Percentiles rank a stretch among this genome's conserved stretches.
These are phyloP conservation scores for Zoanthus sansibaricus DNA, from an alignment of 92 coral and sea anemone species.

Conservation along the genomic window DNA sequence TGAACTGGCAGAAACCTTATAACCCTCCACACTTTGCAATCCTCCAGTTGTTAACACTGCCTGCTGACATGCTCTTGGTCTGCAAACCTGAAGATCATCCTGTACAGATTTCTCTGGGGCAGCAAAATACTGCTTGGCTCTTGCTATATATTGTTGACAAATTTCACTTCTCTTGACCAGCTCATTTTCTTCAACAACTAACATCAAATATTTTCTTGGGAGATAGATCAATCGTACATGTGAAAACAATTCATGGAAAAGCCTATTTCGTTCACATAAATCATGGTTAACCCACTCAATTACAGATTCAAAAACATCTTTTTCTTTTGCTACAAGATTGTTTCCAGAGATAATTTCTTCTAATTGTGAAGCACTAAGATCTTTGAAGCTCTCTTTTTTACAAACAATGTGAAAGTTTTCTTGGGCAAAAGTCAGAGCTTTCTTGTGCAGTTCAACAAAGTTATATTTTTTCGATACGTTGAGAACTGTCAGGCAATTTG, in stretches of 20 bases:
- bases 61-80: slow-evolving; percentile 80
- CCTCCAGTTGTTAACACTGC: slow-evolving; percentile 79
- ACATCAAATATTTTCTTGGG: slow-evolving; percentile 78
- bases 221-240: slow-evolving; percentile 76
- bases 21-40: slow-evolving; percentile 64
- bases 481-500: slow-evolving; percentile 84
- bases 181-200: slow-evolving; percentile 73
- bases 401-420: slow-evolving; percentile 81
- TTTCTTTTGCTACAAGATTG: slow-evolving; percentile 90
- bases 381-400: slow-evolving; percentile 71
- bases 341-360: slow-evolving; percentile 87
- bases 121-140: slow-evolving; percentile 74
- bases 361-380: slow-evolving; percentile 74
- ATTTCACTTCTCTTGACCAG: slow-evolving; percentile 69
- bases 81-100: slow-evolving; percentile 27
- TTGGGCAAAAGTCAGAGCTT: slow-evolving; percentile 79
- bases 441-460: slow-evolving; percentile 71
- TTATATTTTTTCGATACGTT: slow-evolving; percentile 86
- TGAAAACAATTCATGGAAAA: slow-evolving; percentile 77
- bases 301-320: slow-evolving; percentile 84
- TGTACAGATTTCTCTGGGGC: slow-evolving; percentile 47
- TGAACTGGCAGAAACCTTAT: slow-evolving; percentile 62
- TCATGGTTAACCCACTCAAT: slow-evolving; percentile 80
- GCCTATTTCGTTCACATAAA: slow-evolving; percentile 68
- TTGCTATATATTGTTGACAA: slow-evolving; percentile 56